Percentiles rank a stretch among this genome's conserved stretches.
phyloP scores from a whole-genome alignment of 2,797 vertebrate genomes.

The Manis javanica region DNA sequence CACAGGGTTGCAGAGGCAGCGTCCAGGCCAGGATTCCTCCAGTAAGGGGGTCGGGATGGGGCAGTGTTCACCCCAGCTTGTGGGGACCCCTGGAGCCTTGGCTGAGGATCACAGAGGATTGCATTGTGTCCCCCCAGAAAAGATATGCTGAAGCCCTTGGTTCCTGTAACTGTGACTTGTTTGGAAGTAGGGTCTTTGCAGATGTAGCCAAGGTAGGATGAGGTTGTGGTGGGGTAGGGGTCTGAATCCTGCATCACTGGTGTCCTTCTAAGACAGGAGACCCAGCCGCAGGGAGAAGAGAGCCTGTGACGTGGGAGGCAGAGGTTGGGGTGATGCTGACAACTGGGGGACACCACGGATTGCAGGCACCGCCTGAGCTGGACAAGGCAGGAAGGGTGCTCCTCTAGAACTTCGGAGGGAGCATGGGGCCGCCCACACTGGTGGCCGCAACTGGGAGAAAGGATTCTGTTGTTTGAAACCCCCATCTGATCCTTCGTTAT shows the following conservation, averaged over 20 bases:
- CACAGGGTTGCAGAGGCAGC: not conserved
- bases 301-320: not conserved
- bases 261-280: not conserved
- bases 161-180: no score
- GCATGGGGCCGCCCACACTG: not conserved
- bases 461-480: no score
- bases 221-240: not conserved
- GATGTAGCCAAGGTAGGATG: no score
- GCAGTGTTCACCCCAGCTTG: rapidly evolving
- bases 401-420: not conserved
- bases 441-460: no score
- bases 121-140: not conserved
- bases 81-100: not conserved
- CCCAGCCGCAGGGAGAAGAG: no score
- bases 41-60: not conserved
- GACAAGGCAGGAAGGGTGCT: not conserved
- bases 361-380: no score
- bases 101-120: not conserved
- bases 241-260: not conserved
- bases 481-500: not conserved
- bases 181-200: not conserved
- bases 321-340: rapidly evolving
- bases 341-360: not conserved
- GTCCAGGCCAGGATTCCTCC: not conserved
- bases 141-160: no score